These are phyloP conservation scores for Odontomachus brunneus DNA, from an alignment of 1,140 invertebrate species.

Conservation along the genomic window DNA sequence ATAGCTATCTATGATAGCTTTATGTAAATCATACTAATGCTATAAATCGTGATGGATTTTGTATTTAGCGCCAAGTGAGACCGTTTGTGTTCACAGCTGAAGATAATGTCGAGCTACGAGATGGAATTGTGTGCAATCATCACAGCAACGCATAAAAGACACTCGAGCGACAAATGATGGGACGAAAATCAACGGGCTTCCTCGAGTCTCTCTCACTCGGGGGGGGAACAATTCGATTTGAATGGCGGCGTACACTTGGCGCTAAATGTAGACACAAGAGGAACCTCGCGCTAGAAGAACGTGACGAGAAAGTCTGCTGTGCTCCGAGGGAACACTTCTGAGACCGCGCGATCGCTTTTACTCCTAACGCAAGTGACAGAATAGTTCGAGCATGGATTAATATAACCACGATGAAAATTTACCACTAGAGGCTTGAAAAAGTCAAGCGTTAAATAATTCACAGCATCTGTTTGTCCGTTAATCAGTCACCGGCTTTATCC, in stretches of 20 bases:
- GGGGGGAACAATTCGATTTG: no score
- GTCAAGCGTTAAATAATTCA: slow-evolving; percentile 72
- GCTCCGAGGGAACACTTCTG: slow-evolving; percentile 53
- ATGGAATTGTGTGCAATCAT: no score
- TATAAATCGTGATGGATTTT: neutral
- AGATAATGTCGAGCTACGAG: no score
- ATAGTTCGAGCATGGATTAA: slow-evolving; percentile 75
- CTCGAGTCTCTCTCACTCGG: no score
- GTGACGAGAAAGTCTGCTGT: slow-evolving; percentile 1
- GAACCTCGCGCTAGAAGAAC: neutral
- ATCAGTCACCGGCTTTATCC: slow-evolving; percentile 64
- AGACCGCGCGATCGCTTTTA: slow-evolving; percentile 66
- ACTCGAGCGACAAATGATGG: no score
- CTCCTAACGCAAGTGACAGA: slow-evolving; percentile 63
- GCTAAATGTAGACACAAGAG: neutral
- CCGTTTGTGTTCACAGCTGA: no score
- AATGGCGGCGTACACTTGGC: no score
- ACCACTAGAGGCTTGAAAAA: slow-evolving; percentile 72
- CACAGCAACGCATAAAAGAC: no score
- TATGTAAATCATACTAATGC: neutral
- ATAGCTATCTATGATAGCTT: no score
- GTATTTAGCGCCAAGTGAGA: neutral
- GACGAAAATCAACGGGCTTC: no score
- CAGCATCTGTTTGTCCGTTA: slow-evolving; percentile 64
- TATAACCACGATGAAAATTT: slow-evolving; percentile 57